A percentile compares a stretch with the other conserved stretches of the same genome.
Evolutionary conservation across 2,113 vertebrate genomes (phyloP).

Genomic region (Sceloporus undulatus): DNA sequence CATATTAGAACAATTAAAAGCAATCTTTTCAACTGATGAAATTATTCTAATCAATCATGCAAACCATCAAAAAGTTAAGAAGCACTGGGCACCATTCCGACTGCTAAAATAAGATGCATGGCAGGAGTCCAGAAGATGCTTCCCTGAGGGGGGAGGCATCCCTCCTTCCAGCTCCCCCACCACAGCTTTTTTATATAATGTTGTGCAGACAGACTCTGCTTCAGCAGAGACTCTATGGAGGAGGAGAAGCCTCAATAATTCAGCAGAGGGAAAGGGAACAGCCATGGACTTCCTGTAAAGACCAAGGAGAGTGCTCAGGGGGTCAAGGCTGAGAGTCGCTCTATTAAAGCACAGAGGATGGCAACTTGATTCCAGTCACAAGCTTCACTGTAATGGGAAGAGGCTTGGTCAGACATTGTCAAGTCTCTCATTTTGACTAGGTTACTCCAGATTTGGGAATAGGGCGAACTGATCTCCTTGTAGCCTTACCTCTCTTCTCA

Average conservation of each 20-base stretch:
- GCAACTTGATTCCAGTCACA: neutral
- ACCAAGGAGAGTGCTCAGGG: neutral
- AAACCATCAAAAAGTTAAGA: constrained; percentile 71
- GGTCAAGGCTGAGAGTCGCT: constrained; percentile 3
- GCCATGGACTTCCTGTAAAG: constrained; percentile 24
- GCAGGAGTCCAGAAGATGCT: constrained; percentile 45
- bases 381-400: neutral
- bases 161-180: constrained; percentile 8
- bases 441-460: neutral
- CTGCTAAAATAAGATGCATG: constrained; percentile 50
- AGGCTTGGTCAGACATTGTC: neutral
- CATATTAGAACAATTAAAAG: constrained; percentile 74
- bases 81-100: constrained; percentile 66
- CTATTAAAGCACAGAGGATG: constrained; percentile 17
- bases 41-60: constrained; percentile 78
- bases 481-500: neutral
- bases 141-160: neutral
- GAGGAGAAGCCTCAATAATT: constrained; percentile 31
- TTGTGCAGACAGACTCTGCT: neutral
- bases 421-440: neutral
- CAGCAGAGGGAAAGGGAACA: neutral
- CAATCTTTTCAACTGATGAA: constrained; percentile 73
- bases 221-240: neutral
- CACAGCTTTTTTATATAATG: too few species aligned
- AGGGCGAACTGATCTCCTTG: neutral